Base-by-base conservation (phyloP, 2,113 vertebrate genomes). In the Pipra filicauda region DNA sequence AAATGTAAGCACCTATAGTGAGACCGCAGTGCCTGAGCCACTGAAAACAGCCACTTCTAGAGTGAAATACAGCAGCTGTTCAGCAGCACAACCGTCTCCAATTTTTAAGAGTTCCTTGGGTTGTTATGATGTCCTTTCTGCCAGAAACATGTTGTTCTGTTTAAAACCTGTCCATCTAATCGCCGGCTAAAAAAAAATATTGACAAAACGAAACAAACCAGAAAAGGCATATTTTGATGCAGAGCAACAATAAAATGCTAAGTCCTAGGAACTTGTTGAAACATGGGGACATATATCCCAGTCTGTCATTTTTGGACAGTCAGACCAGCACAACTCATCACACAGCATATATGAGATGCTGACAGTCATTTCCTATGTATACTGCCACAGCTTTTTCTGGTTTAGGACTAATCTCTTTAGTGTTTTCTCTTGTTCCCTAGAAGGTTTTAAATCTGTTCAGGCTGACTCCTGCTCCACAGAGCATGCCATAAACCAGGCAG, bases 121-220 rank as follows among this genome's bases (percentile, higher is more conserved):
- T 90, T 88, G 87, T 74, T 93, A 73, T 16, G 64, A 78, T 88
- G 87, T 88, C 82, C 81, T 64, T 93, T 81, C 80, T 87, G 92
- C 93, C 96, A 97, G 93, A 95, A 89, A 92, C 85, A 81, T 59
- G 77, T 82, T 96, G 95, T 94, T 96, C 84, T 79, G 59, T 87
- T 96, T 94, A 88, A 96, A 96, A 96, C 51, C 57, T 91, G 71
- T 20, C 79, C 33, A 10, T 54, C 79, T 92, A 43, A 93, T 71
- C 0, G 0, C 43, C 39, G 62, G 74, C 30, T 46, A 2, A 35
- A 65, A 27, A 27, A 24, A 26, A 48, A 13, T 15, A 43, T 13
- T 0, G 24, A 16, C 1, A 3, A 48, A 17, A 21, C 14, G 39
- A 57, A 35, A 16, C 39, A 71, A 43, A 57, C 1, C 30, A 44